These are phyloP conservation scores for Byasa hedistus DNA, from an alignment of 2,888 invertebrate genomes.

Conservation along the genomic window DNA sequence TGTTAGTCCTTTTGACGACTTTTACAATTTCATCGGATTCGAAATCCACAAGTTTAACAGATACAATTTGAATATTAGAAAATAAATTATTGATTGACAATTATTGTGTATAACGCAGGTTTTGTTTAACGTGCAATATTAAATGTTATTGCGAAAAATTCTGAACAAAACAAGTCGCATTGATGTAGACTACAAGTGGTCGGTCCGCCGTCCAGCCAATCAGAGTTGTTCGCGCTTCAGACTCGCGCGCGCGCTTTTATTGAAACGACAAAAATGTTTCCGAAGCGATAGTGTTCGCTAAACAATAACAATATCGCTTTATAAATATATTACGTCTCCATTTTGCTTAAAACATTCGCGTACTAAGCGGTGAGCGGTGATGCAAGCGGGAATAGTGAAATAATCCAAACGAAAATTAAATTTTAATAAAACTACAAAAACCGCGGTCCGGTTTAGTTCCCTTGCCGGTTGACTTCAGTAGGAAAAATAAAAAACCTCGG, in stretches of 20 bases:
- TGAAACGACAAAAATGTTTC: slow-evolving; percentile 59
- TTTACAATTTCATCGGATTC: too few species aligned
- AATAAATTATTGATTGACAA: background rate
- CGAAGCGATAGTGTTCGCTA: slow-evolving; percentile 44
- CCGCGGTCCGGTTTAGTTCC: slow-evolving; percentile 57
- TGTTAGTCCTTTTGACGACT: too few species aligned
- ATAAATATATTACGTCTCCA: slow-evolving; percentile 46
- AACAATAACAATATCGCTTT: slow-evolving; percentile 65
- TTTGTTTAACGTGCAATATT: slow-evolving; percentile 10
- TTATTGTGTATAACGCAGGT: background rate
- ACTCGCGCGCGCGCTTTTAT: slow-evolving; percentile 68
- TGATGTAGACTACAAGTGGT: slow-evolving; percentile 38
- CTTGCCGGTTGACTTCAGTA: slow-evolving; percentile 47
- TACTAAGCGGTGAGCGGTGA: slow-evolving; percentile 53
- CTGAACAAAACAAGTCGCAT: slow-evolving; percentile 40
- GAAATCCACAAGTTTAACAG: too few species aligned
- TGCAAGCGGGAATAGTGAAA: slow-evolving; percentile 49
- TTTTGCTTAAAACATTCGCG: slow-evolving; percentile 49
- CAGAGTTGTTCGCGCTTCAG: slow-evolving; percentile 66
- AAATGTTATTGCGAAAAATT: slow-evolving; percentile 38
- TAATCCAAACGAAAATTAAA: slow-evolving; percentile 47
- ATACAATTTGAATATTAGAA: too few species aligned
- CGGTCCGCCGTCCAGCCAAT: slow-evolving; percentile 57
- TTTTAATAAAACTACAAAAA: slow-evolving; percentile 59
- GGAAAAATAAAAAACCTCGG: slow-evolving; percentile 42